Evolutionary conservation across 2,113 vertebrate genomes (phyloP).

Genomic region (Oxyura jamaicensis): DNA sequence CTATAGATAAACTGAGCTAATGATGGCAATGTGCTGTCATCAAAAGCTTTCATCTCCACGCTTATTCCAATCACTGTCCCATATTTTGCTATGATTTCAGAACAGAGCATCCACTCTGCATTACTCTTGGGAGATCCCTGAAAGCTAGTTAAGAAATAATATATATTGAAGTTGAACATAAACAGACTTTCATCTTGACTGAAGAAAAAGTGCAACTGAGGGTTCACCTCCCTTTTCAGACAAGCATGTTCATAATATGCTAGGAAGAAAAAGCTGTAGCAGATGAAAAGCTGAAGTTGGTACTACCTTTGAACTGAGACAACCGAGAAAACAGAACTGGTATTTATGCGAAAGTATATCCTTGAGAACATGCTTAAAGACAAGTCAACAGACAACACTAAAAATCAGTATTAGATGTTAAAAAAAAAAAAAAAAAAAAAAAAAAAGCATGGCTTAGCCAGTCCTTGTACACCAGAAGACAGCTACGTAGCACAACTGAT

Average conservation of each 20-base stretch:
- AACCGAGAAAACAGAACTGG: neutral
- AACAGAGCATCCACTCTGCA: neutral
- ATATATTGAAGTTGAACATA: neutral
- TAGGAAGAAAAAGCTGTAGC: neutral
- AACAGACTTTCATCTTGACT: neutral
- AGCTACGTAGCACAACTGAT: neutral
- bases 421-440: accelerated
- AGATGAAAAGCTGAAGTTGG: neutral
- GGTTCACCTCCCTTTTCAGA: neutral
- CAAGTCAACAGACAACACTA: neutral
- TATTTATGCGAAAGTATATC: neutral
- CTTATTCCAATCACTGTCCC: neutral
- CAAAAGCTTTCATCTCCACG: neutral
- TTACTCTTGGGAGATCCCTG: neutral
- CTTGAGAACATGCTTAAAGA: neutral
- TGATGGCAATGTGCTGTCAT: neutral
- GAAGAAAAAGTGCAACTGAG: neutral
- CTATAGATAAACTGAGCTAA: neutral
- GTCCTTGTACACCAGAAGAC: neutral
- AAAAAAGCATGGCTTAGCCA: neutral
- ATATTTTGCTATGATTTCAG: neutral
- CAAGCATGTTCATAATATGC: neutral
- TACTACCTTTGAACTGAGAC: neutral
- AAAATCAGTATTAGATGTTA: neutral
- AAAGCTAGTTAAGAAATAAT: neutral